phyloP scores from a whole-genome alignment of 2,113 vertebrate species.

The Plectropomus leopardus region DNA sequence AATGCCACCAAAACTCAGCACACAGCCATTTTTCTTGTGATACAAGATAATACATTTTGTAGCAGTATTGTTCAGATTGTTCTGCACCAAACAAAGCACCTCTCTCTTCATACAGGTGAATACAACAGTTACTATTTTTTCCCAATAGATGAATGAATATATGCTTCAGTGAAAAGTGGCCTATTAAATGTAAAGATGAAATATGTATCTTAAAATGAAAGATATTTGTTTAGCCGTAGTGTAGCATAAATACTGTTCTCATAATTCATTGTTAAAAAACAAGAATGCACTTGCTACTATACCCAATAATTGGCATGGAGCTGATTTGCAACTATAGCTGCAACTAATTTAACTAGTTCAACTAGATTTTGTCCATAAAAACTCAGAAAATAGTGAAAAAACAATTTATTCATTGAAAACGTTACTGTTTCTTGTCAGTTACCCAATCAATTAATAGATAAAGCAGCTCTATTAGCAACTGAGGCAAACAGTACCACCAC shows the following conservation, averaged over 20 bases:
- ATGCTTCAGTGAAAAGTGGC: not conserved
- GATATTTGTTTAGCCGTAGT: not conserved
- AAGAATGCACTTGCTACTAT: not conserved
- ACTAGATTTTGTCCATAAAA: not conserved
- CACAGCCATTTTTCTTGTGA: not conserved
- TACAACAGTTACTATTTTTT: not conserved
- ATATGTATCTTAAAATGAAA: not conserved
- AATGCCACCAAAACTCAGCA: not conserved
- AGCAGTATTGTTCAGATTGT: not conserved
- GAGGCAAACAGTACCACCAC: not conserved
- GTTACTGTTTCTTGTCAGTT: no score
- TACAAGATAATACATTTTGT: not conserved
- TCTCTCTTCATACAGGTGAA: not conserved
- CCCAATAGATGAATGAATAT: not conserved
- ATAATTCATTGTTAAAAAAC: not conserved
- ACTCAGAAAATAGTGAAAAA: not conserved
- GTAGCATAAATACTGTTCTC: not conserved
- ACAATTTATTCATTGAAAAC: no score
- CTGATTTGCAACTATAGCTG: not conserved
- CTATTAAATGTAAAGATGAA: not conserved
- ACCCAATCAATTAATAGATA: not conserved
- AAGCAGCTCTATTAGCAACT: not conserved
- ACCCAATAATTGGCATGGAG: not conserved
- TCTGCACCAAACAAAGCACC: not conserved
- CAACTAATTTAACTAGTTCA: no score